Conservation (phyloP, 2,113 vertebrate genomes). For the Chlorodrepanis virens region DNA sequence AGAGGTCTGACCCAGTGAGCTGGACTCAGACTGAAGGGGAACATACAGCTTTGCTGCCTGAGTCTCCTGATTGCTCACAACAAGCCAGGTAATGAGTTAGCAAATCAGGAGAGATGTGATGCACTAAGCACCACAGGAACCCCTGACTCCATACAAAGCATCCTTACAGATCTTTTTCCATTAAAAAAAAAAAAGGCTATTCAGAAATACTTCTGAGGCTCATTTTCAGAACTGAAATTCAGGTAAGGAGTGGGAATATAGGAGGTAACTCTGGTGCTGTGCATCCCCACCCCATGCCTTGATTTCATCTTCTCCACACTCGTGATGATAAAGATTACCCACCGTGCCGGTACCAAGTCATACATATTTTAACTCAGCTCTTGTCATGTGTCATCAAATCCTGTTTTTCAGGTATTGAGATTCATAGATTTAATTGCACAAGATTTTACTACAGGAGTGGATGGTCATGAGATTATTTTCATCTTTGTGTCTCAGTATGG, state of each 20-base stretch:
- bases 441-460: conserved; percentile 44
- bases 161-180: background rate
- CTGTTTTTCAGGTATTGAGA: conserved; percentile 66
- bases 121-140: background rate
- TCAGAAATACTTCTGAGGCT: background rate
- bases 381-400: conserved; percentile 46
- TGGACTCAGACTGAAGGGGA: background rate
- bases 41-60: background rate
- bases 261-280: background rate
- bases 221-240: background rate
- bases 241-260: background rate
- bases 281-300: background rate
- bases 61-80: background rate
- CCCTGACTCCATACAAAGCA: background rate
- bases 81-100: rapidly evolving
- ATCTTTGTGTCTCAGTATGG: background rate
- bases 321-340: background rate
- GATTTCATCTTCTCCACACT: background rate
- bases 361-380: conserved; percentile 8
- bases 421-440: background rate
- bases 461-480: conserved; percentile 40
- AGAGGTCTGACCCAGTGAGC: background rate
- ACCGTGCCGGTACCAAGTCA: background rate
- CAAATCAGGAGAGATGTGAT: background rate
- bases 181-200: background rate